phyloP scores from a whole-genome alignment of 2,797 vertebrate species.

The Micrastur ruficollis region DNA sequence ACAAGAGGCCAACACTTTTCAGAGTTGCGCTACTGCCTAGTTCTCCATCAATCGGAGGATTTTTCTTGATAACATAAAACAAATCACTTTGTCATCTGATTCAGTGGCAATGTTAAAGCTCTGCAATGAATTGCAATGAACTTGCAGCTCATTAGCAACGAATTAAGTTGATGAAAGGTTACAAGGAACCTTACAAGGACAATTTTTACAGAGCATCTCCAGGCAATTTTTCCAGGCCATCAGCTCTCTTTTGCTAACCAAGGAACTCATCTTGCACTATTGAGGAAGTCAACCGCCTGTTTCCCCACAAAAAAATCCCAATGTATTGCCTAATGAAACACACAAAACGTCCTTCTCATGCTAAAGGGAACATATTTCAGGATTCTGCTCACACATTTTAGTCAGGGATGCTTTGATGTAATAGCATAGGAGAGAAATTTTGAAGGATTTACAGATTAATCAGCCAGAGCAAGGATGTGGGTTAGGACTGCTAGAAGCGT shows the following conservation, averaged over 20 bases:
- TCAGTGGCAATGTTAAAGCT: constrained; percentile 6
- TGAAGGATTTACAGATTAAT: background rate
- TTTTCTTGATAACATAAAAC: background rate
- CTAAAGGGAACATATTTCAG: background rate
- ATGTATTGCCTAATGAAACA: background rate
- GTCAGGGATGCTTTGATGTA: background rate
- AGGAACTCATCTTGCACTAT: background rate
- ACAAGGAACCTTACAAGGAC: constrained; percentile 19
- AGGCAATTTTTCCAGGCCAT: constrained; percentile 13
- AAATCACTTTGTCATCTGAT: constrained; percentile 3
- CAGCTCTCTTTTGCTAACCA: background rate
- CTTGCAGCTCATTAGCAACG: constrained; percentile 19
- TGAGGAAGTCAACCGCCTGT: background rate
- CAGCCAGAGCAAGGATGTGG: background rate
- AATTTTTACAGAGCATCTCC: constrained; percentile 11
- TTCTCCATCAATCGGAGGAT: background rate
- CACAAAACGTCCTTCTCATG: background rate
- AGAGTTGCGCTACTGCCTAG: background rate
- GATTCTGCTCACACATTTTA: background rate
- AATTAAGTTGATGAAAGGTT: constrained; percentile 42
- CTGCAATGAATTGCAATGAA: constrained; percentile 22
- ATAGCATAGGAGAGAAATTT: constrained; percentile 7
- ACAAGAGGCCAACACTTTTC: background rate
- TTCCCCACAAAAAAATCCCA: background rate
- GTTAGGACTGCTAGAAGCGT: background rate